Evolutionary conservation across 1,140 invertebrate genomes (phyloP), one percentile per base, ranked within the genome.

Genomic region (Scylla paramamosain): DNA sequence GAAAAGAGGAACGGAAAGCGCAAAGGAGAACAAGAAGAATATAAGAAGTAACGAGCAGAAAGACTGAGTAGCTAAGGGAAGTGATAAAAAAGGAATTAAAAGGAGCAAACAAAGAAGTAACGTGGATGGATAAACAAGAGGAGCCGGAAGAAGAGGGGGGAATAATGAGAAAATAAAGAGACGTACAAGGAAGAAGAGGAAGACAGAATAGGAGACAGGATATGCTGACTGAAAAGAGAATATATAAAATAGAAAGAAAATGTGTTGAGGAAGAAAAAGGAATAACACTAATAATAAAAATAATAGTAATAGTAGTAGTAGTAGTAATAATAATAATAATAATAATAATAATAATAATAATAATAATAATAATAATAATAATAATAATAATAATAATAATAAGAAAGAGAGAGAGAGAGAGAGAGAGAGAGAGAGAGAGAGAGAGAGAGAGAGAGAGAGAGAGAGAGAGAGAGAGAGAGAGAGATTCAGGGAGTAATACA

Each of bases 381-480:
- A 7, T 20, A n/a, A 20, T 20, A 77, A n/a, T 59, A 12, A 14
- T 59, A 14, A 59, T 12, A 59, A 59, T 59, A 14, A 6, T 2
- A 6, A 39, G 39, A 39, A 6, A 39, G 39, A 39, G 39, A 39
- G 39, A 39, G 39, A 39, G 39, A 39, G 39, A 39, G 39, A 39
- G 39, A 14, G 52, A 14, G 52, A 59, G 52, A 59, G 52, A 59
- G 52, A 59, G 52, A 59, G 52, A 59, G 52, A 59, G 52, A 59
- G 52, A 59, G 52, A 59, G 52, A 59, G 52, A 59, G 52, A 59
- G 84, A 87, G 84, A 87, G 39, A 87, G 84, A 87, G 20, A 87
- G 32, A 32, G 84, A 86, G 32, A 86, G 29, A 83, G 29, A 31
- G 25, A 83, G 25, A 28, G 25, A 83, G 25, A 83, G 25, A 28